phyloP scores from a whole-genome alignment of 2,113 vertebrate genomes.

The Stictonetta naevosa region DNA sequence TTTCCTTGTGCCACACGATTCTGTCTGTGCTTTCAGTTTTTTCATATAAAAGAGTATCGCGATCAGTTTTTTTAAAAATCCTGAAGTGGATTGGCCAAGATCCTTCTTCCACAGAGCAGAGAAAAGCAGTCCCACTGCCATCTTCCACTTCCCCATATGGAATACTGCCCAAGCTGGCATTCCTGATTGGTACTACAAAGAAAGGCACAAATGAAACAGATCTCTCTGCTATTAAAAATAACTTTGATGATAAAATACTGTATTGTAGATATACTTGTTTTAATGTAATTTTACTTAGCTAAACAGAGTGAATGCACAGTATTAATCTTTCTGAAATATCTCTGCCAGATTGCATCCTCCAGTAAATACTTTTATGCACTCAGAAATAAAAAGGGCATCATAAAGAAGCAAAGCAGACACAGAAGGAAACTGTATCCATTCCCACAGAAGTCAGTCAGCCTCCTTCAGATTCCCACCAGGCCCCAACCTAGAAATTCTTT shows the following conservation, averaged over 20 bases:
- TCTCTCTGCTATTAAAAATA: neutral
- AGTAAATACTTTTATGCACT: neutral
- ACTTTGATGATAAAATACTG: neutral
- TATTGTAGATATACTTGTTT: neutral
- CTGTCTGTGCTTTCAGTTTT: neutral
- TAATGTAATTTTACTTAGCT: neutral
- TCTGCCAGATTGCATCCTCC: neutral
- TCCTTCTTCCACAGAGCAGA: conserved; percentile 60
- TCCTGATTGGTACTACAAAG: conserved; percentile 40
- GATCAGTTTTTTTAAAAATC: conserved; percentile 58
- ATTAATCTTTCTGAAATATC: neutral
- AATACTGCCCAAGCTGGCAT: conserved; percentile 9
- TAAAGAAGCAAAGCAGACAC: neutral
- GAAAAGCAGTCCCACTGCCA: conserved; percentile 18
- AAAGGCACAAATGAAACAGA: neutral
- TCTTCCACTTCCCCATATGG: conserved; percentile 39
- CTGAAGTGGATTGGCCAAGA: conserved; percentile 67
- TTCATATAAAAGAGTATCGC: neutral
- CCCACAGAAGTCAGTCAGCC: neutral
- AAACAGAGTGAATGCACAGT: neutral
- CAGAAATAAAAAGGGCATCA: neutral
- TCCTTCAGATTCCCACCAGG: neutral
- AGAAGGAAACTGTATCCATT: neutral
- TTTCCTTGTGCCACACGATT: neutral
- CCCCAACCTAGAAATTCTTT: neutral